Evolutionary conservation across 2,113 vertebrate species (phyloP).

Genomic region (Scortum barcoo): DNA sequence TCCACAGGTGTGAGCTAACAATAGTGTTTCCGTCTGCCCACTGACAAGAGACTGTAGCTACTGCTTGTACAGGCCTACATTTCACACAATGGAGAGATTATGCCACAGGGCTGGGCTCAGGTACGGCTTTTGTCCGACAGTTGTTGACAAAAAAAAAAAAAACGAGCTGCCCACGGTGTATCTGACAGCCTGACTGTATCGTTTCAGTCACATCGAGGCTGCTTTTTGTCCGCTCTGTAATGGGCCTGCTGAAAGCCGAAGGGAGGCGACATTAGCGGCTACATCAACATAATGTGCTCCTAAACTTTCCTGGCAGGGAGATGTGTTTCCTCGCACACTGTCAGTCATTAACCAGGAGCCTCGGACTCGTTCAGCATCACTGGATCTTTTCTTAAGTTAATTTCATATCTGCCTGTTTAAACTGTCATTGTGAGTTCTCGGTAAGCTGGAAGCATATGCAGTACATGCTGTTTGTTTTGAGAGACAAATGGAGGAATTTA

Average conservation of each 20-base stretch:
- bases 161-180: constrained; percentile 43
- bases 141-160: constrained; percentile 71
- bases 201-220: constrained; percentile 38
- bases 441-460: not conserved
- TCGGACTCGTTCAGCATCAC: constrained; percentile 38
- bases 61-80: constrained; percentile 62
- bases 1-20: constrained; percentile 71
- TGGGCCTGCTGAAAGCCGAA: constrained; percentile 46
- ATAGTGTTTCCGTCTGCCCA: constrained; percentile 55
- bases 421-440: constrained; percentile 27
- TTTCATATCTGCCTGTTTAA: constrained; percentile 33
- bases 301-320: constrained; percentile 58
- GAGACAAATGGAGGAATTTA: constrained; percentile 28
- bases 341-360: constrained; percentile 63
- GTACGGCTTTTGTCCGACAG: constrained; percentile 68
- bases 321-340: constrained; percentile 53
- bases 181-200: constrained; percentile 58
- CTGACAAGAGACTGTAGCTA: constrained; percentile 48
- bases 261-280: constrained; percentile 53
- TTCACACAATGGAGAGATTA: constrained; percentile 72
- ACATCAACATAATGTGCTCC: constrained; percentile 56
- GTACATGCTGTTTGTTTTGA: constrained; percentile 23
- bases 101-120: constrained; percentile 74
- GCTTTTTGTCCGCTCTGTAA: constrained; percentile 56
- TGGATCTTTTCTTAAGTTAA: constrained; percentile 28